A percentile compares a stretch with the other conserved stretches of the same genome.
Conservation (phyloP, 2,113 vertebrate species). For the Vicugna pacos region DNA sequence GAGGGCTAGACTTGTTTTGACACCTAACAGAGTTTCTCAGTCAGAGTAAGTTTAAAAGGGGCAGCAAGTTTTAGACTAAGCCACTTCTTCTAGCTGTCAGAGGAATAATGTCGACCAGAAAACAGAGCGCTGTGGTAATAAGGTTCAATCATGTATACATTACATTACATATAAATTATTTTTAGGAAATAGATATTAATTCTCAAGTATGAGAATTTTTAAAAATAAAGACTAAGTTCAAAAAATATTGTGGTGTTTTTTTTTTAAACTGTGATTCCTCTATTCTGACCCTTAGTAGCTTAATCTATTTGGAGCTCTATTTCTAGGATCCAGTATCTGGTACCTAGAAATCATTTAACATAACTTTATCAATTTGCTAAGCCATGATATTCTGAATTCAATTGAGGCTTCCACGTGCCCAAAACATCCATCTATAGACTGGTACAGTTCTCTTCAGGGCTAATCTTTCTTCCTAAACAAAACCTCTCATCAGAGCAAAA, state of each 20-base stretch:
- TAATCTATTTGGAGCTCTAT: neutral
- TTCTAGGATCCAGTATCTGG: neutral
- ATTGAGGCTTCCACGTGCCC: neutral
- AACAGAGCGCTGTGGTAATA: neutral
- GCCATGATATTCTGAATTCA: neutral
- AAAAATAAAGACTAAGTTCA: neutral
- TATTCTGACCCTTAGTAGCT: neutral
- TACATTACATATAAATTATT: neutral
- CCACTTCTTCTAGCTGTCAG: neutral
- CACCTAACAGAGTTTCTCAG: neutral
- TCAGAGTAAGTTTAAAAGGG: neutral
- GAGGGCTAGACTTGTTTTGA: neutral
- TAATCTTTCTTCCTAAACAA: slow-evolving; percentile 5
- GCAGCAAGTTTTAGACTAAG: neutral
- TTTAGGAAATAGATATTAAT: slow-evolving; percentile 6
- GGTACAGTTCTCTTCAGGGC: neutral
- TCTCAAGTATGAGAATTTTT: neutral
- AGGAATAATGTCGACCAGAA: neutral
- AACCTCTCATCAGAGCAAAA: neutral
- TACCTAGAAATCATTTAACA: neutral
- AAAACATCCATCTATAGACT: neutral
- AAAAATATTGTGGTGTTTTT: neutral
- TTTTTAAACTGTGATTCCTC: neutral
- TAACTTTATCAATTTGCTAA: slow-evolving; percentile 28
- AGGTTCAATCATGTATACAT: neutral